phyloP scores from a whole-genome alignment of 2,797 vertebrate genomes.

The Neomorphus geoffroyi region DNA sequence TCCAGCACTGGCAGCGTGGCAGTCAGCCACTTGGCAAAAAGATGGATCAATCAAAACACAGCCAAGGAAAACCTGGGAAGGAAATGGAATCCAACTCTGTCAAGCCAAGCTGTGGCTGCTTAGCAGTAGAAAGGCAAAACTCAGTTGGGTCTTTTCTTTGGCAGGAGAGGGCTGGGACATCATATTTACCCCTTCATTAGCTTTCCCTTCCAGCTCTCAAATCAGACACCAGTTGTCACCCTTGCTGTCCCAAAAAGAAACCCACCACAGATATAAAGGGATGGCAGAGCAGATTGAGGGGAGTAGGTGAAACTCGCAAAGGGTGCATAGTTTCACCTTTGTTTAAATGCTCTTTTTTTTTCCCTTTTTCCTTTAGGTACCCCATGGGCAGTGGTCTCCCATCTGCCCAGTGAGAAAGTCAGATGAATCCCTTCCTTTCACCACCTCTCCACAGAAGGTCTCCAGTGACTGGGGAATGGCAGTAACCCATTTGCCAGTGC shows the following conservation, averaged over 20 bases:
- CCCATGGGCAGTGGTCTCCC: not conserved
- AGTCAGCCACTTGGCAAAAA: not conserved
- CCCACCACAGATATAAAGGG: not conserved
- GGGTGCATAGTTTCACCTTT: not conserved
- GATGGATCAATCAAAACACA: not conserved
- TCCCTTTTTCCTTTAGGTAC: not conserved
- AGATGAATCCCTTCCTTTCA: not conserved
- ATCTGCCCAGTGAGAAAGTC: not conserved
- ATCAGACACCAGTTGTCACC: not conserved
- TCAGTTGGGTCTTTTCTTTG: not conserved
- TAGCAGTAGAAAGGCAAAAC: not conserved
- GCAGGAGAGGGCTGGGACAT: not conserved
- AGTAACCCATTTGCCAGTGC: not conserved
- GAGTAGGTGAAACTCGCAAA: not conserved
- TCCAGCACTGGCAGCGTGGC: not conserved
- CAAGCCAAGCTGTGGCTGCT: not conserved
- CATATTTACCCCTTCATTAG: not conserved
- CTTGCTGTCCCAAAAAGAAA: not conserved
- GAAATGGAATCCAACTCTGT: not conserved
- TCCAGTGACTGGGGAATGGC: not conserved
- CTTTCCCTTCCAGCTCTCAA: not conserved
- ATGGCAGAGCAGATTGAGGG: not conserved
- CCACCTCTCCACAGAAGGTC: not conserved
- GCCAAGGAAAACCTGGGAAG: constrained; percentile 14
- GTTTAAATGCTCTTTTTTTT: not conserved